Conservation (phyloP, 2,888 invertebrate genomes). For the Corbicula japonica region DNA sequence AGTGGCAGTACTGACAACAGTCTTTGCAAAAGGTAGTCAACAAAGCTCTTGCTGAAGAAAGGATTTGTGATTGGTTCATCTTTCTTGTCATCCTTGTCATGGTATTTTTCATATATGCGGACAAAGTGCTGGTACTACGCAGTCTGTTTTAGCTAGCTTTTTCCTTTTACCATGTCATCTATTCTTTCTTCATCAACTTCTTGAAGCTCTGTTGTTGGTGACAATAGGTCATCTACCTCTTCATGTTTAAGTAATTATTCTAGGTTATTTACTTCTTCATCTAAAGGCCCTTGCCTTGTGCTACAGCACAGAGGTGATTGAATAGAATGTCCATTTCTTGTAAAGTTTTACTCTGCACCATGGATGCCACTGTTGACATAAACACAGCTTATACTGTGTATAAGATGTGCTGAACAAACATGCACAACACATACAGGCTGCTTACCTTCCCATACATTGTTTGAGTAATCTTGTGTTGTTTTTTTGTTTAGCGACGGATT, state of each 20-base stretch:
- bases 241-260: too few relatives aligned
- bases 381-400: neutral
- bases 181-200: neutral
- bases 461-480: neutral
- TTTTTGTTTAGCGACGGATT: neutral
- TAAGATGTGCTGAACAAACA: slow-evolving; percentile 9
- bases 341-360: slow-evolving; percentile 1
- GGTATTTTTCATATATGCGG: neutral
- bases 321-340: neutral
- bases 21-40: neutral
- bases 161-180: too few relatives aligned
- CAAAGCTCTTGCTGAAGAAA: neutral
- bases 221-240: too few relatives aligned
- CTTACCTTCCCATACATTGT: slow-evolving; percentile 1
- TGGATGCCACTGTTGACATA: neutral
- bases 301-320: neutral
- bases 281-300: too few relatives aligned
- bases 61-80: neutral
- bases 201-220: too few relatives aligned
- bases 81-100: neutral
- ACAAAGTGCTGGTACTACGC: neutral
- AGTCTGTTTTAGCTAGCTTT: neutral
- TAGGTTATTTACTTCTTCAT: too few relatives aligned
- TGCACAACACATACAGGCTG: neutral
- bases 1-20: slow-evolving; percentile 10